Conservation (phyloP, 1,140 invertebrate genomes). For the Xylocopa sonorina region DNA sequence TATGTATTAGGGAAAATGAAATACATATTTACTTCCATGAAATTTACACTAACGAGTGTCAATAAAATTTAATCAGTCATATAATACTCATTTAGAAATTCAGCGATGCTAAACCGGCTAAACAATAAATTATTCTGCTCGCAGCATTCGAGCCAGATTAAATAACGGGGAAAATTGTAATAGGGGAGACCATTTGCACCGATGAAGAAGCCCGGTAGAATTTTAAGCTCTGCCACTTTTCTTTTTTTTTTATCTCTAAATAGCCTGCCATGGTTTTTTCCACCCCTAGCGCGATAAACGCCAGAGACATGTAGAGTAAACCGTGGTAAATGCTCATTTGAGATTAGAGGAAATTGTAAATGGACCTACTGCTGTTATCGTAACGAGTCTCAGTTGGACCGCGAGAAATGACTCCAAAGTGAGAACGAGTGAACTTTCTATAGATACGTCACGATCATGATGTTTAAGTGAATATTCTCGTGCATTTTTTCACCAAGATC, state of each 20-base stretch:
- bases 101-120: neutral
- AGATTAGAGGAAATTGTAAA: slow-evolving; percentile 24
- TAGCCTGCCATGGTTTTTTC: neutral
- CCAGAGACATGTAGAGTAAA: neutral
- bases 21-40: neutral
- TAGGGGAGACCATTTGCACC: neutral
- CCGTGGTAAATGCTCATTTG: slow-evolving; percentile 16
- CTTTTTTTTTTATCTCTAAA: neutral
- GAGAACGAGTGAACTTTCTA: neutral
- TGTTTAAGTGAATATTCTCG: neutral
- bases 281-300: neutral
- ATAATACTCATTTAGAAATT: neutral
- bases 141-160: neutral
- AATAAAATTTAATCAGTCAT: neutral
- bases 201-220: neutral
- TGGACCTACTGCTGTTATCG: slow-evolving; percentile 13
- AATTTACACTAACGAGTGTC: neutral
- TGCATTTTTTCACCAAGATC: no score
- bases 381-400: neutral
- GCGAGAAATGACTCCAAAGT: neutral
- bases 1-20: neutral
- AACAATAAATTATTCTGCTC: neutral
- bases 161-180: neutral
- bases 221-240: neutral
- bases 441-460: neutral